Percentiles rank a stretch among this genome's conserved stretches.
These are phyloP conservation scores for Emydoidea blandingii DNA, from an alignment of 2,797 vertebrate genomes.

Conservation along the genomic window DNA sequence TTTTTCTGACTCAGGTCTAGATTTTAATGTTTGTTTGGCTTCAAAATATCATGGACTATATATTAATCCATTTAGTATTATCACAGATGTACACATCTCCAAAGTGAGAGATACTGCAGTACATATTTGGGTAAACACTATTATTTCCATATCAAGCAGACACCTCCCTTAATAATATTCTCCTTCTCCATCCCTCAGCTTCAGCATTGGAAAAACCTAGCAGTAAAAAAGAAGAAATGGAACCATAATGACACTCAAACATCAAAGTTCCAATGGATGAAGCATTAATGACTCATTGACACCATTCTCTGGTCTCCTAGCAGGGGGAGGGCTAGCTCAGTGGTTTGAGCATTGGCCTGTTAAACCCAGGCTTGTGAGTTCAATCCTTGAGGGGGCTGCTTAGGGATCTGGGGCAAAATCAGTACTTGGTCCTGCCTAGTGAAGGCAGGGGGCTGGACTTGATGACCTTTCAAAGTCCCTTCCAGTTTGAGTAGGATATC, in stretches of 20 bases:
- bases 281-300: background rate
- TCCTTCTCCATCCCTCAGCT: background rate
- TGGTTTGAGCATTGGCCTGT: too few species aligned
- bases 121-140: background rate
- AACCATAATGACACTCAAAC: background rate
- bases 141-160: background rate
- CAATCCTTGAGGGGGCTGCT: too few species aligned
- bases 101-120: background rate
- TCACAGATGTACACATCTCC: background rate
- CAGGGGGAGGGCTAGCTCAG: too few species aligned
- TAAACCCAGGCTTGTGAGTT: too few species aligned
- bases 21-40: background rate
- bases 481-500: too few species aligned
- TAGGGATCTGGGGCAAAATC: too few species aligned
- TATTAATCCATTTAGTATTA: background rate
- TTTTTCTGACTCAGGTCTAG: background rate
- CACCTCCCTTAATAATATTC: background rate
- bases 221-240: background rate
- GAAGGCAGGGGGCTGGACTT: too few species aligned
- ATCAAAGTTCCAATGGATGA: background rate
- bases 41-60: background rate
- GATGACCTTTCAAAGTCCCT: too few species aligned
- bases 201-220: background rate
- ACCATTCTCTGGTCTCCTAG: conserved; percentile 18
- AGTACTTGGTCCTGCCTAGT: too few species aligned